Conservation (phyloP, 2,797 vertebrate genomes). For the Diplodus puntazzo region DNA sequence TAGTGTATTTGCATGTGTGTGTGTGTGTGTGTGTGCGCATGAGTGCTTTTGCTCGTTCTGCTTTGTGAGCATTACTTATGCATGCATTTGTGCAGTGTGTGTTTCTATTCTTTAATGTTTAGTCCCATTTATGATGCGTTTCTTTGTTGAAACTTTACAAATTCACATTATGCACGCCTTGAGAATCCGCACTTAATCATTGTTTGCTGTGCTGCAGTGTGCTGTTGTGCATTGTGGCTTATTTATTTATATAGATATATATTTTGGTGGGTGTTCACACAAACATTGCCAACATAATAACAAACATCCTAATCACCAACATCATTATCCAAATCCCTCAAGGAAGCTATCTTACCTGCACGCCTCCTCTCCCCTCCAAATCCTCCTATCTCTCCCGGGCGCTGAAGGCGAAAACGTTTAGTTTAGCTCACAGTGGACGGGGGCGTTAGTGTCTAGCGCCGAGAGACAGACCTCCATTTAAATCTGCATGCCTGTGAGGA, state of each 20-base stretch:
- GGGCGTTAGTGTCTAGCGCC: conserved; percentile 59
- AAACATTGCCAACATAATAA: conserved; percentile 68
- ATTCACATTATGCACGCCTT: conserved; percentile 59
- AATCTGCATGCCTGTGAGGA: conserved; percentile 67
- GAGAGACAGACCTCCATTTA: conserved; percentile 73
- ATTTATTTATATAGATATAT: conserved; percentile 66
- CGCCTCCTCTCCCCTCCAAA: conserved; percentile 55
- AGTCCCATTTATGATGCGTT: conserved; percentile 49
- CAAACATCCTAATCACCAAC: conserved; percentile 80
- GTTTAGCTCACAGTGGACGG: conserved; percentile 63
- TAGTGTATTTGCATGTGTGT: conserved; percentile 17
- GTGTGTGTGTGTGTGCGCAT: background rate
- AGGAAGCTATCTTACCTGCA: conserved; percentile 67
- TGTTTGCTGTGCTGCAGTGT: conserved; percentile 48
- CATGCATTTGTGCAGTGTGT: conserved; percentile 31
- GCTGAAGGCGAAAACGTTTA: conserved; percentile 59
- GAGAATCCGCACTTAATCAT: conserved; percentile 60
- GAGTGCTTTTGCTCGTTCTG: conserved; percentile 20
- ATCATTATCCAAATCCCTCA: conserved; percentile 78
- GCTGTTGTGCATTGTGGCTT: conserved; percentile 51
- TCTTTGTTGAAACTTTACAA: conserved; percentile 60
- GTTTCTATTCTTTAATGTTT: conserved; percentile 48
- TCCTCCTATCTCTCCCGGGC: conserved; percentile 46
- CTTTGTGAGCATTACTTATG: conserved; percentile 47
- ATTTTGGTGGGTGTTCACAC: conserved; percentile 57